Conservation (phyloP, 2,113 vertebrate species). For the Corydoras maculifer region DNA sequence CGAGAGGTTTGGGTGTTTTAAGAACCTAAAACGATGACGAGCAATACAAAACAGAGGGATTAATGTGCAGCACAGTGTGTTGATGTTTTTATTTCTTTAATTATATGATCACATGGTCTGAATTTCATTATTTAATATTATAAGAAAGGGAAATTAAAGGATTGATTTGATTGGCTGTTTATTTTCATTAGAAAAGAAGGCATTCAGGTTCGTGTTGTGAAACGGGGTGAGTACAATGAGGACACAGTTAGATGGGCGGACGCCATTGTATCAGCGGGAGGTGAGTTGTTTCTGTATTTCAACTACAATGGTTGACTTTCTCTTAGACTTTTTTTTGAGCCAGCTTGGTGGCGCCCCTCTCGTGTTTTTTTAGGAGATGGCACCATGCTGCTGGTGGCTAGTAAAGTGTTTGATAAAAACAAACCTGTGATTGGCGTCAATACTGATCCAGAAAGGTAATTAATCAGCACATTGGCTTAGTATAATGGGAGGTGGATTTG, state of each 20-base stretch:
- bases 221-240: constrained; percentile 85
- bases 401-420: constrained; percentile 87
- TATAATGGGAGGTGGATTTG: background rate
- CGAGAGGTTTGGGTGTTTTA: too few species aligned
- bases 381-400: constrained; percentile 94
- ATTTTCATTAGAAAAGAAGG: constrained; percentile 69
- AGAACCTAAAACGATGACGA: too few species aligned
- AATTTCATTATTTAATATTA: too few species aligned
- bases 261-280: constrained; percentile 90
- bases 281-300: constrained; percentile 55
- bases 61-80: too few species aligned
- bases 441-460: constrained; percentile 95
- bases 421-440: constrained; percentile 96
- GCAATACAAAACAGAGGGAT: too few species aligned
- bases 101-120: too few species aligned
- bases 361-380: constrained; percentile 77
- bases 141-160: background rate
- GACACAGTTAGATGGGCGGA: constrained; percentile 92
- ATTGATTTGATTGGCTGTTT: constrained; percentile 11
- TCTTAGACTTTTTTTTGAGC: background rate
- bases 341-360: background rate
- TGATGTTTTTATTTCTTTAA: too few species aligned
- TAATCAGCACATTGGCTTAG: too few species aligned
- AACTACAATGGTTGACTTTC: too few species aligned
- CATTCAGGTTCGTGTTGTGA: constrained; percentile 84